Evolutionary conservation across 2,888 invertebrate species (phyloP), one percentile per base, ranked within the genome.

Genomic region (Amorpha juglandis): DNA sequence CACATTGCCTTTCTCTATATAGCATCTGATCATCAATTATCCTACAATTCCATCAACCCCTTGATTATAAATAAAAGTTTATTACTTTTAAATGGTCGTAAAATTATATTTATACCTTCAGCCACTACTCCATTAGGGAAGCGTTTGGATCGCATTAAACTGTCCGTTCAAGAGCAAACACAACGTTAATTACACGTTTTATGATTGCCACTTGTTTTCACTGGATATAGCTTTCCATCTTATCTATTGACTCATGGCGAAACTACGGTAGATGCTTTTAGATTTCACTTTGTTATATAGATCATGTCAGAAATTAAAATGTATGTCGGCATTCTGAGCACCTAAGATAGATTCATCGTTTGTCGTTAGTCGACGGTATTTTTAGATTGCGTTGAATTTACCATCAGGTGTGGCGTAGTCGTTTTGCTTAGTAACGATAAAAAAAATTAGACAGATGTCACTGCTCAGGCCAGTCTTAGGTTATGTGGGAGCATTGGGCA

Each of bases 51-150:
- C 19, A 50, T 38, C 42, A 38, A 58, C 38, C 58, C 58, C 58
- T 58, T 53, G 53, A 53, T 58, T 58, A 38, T 58, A 58, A 58
- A 58, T 58, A 42, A 42, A 58, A 58, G 38, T 58, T 58, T 58
- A 58, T 38, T 42, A 58, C 38, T 42, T 58, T 58, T 58, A 42
- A 58, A 58, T 58, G 58, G 42, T 12, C 12, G 42, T 58, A 58
- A 55, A 58, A 35, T 53, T 38, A 58, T 58, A 71, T 71, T 71
- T 71, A 68, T 68, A 69, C 68, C 69, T 70, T 68, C 70, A 62
- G 70, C 72, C 71, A 70, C 72, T 65, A 62, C 47, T 68, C 74
- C 77, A 78, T 78, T 75, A 76, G 69, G 50, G 65, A 68, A 62
- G 65, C 72, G 68, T 74, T 73, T 68, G 63, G 64, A 66, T 70